Evolutionary conservation across 1,140 invertebrate genomes (phyloP).

Genomic region (Drosophila teissieri): DNA sequence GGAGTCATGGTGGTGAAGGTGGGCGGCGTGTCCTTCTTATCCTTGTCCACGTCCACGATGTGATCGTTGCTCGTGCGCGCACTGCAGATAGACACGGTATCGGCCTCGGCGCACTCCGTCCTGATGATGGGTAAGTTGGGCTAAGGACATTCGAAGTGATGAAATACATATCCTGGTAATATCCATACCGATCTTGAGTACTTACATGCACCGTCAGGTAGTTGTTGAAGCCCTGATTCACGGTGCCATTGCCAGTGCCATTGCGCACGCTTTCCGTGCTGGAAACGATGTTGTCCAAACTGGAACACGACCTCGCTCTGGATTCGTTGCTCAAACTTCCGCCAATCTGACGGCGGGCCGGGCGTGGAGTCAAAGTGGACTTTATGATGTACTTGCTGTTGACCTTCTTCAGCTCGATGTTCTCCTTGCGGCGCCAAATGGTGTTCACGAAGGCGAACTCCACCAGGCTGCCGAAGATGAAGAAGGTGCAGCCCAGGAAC

Average conservation of each 20-base stretch:
- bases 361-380: constrained; percentile 91
- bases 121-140: constrained; percentile 78
- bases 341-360: constrained; percentile 89
- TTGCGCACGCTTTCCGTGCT: constrained; percentile 80
- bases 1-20: constrained; percentile 92
- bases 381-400: constrained; percentile 94
- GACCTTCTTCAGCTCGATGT: constrained; percentile 92
- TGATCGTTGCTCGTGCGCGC: constrained; percentile 66
- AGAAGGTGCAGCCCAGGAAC: constrained; percentile 93
- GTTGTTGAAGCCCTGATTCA: constrained; percentile 85
- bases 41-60: constrained; percentile 73
- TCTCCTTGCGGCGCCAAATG: constrained; percentile 93
- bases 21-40: constrained; percentile 65
- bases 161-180: accelerated
- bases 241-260: constrained; percentile 73
- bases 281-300: constrained; percentile 85
- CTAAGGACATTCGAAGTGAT: constrained; percentile 2
- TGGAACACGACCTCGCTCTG: constrained; percentile 88
- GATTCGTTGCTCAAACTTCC: constrained; percentile 85
- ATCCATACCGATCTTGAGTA: neutral
- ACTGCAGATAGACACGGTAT: constrained; percentile 68
- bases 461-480: constrained; percentile 93
- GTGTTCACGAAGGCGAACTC: constrained; percentile 96
- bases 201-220: constrained; percentile 87
- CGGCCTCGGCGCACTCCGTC: constrained; percentile 75